These are phyloP conservation scores for Gila orcuttii DNA, from an alignment of 2,113 vertebrate genomes.

Conservation along the genomic window DNA sequence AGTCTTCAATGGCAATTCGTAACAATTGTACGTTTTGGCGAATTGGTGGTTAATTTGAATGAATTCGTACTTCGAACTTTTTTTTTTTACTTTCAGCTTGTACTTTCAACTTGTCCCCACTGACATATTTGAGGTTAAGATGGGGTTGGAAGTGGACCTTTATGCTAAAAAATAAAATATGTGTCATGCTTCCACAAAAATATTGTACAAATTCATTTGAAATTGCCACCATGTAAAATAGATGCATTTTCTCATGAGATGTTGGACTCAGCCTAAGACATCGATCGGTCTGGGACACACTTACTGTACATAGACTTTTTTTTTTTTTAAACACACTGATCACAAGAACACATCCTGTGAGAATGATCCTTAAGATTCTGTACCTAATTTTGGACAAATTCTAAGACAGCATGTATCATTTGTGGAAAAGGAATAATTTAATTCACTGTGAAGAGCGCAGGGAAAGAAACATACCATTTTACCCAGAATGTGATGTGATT, in stretches of 20 bases:
- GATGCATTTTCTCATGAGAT: background rate
- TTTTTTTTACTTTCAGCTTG: background rate
- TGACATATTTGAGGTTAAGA: background rate
- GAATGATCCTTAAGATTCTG: background rate
- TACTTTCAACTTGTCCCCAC: background rate
- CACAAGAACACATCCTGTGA: background rate
- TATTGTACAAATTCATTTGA: background rate
- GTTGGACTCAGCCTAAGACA: too few species aligned
- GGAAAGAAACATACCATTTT: too few species aligned
- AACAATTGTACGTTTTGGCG: background rate
- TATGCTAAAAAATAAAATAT: too few species aligned
- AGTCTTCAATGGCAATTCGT: background rate
- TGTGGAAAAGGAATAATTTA: background rate
- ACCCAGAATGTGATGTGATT: too few species aligned
- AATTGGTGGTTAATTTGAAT: background rate
- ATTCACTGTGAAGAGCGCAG: background rate
- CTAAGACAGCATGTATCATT: background rate
- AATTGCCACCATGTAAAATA: background rate
- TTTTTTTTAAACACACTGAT: background rate
- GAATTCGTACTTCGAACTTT: background rate
- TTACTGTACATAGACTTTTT: background rate
- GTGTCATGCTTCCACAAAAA: too few species aligned
- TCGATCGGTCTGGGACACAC: background rate
- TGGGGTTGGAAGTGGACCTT: background rate
- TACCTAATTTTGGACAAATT: background rate